A percentile compares a stretch with the other conserved stretches of the same genome.
Evolutionary conservation across 2,888 invertebrate genomes (phyloP).

Genomic region (Deroplatys truncata): DNA sequence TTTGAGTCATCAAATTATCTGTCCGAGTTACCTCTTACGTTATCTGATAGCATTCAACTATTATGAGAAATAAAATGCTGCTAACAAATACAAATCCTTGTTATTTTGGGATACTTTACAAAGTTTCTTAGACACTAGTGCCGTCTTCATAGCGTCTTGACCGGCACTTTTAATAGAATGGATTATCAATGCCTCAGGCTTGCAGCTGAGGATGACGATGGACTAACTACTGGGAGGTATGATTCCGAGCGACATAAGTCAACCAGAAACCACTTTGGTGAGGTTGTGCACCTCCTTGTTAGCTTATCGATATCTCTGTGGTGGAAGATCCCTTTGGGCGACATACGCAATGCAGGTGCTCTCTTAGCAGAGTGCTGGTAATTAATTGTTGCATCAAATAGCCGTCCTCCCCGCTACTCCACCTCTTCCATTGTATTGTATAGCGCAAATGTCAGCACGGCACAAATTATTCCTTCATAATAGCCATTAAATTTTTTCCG

Average conservation of each 20-base stretch:
- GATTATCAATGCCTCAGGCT: too few species aligned
- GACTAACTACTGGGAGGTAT: not conserved
- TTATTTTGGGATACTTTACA: too few species aligned
- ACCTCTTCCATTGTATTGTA: not conserved
- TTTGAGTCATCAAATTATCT: too few species aligned
- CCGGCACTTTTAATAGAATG: too few species aligned
- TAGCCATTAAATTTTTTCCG: conserved; percentile 10
- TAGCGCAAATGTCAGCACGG: conserved; percentile 9
- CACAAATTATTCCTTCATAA: conserved; percentile 7
- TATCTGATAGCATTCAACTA: too few species aligned
- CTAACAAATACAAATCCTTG: too few species aligned
- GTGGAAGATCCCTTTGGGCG: not conserved
- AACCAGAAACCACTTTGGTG: not conserved
- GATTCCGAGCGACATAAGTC: not conserved
- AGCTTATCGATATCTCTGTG: not conserved
- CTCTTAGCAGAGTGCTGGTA: not conserved
- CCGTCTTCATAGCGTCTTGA: too few species aligned
- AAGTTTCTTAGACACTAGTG: too few species aligned
- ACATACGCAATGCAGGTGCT: conserved; percentile 4
- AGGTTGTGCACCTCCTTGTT: not conserved
- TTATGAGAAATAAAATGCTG: too few species aligned
- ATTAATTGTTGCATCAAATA: conserved; percentile 10
- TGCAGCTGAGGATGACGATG: not conserved
- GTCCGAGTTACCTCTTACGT: too few species aligned
- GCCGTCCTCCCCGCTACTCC: not conserved